Evolutionary conservation across 2,113 vertebrate genomes (phyloP).

Genomic region (Oophaga pumilio): DNA sequence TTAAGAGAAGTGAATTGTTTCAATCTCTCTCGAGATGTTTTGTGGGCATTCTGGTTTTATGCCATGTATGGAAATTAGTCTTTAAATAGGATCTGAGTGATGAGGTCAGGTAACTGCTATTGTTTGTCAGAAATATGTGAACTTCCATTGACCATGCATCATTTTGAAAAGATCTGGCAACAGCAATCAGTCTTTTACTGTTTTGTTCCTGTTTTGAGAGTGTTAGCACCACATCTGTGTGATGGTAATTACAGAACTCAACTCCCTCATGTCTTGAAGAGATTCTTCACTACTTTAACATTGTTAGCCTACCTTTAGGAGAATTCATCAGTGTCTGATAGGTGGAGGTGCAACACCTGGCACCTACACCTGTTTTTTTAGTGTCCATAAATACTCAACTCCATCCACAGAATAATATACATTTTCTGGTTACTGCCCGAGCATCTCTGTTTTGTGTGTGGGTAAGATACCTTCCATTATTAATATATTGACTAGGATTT

Average conservation of each 20-base stretch:
- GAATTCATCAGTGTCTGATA: too few species aligned
- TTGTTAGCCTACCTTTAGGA: too few species aligned
- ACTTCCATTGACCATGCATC: background rate
- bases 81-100: background rate
- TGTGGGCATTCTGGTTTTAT: constrained; percentile 11
- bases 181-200: background rate
- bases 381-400: too few species aligned
- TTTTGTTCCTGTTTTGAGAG: background rate
- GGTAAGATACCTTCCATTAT: too few species aligned
- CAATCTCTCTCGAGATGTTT: constrained; percentile 20
- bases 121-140: background rate
- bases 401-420: too few species aligned
- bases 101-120: background rate
- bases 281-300: too few species aligned
- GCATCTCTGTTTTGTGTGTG: too few species aligned
- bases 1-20: constrained; percentile 39
- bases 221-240: background rate
- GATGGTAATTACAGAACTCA: too few species aligned
- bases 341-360: too few species aligned
- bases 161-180: background rate
- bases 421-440: too few species aligned
- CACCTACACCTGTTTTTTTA: too few species aligned
- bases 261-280: background rate
- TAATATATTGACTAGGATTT: too few species aligned
- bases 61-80: constrained; percentile 32